Conservation (phyloP, 2,113 vertebrate genomes). For the Eolophus roseicapilla region DNA sequence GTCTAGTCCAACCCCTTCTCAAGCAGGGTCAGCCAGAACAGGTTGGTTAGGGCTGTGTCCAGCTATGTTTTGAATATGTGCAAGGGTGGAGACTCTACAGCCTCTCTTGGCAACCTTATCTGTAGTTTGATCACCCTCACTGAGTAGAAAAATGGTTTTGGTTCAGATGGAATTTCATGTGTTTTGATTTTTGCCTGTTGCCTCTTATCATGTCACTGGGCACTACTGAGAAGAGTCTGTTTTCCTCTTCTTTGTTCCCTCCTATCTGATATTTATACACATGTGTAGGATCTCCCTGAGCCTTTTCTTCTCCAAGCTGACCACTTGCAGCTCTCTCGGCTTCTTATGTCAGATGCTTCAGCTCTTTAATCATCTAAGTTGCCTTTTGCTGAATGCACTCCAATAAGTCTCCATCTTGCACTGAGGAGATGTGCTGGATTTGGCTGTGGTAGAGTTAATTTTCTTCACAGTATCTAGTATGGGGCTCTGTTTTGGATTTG, state of each 20-base stretch:
- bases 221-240: neutral
- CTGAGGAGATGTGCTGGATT: neutral
- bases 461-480: neutral
- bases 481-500: neutral
- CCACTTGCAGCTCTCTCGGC: neutral
- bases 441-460: neutral
- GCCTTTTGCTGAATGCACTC: neutral
- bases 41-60: neutral
- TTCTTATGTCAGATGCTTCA: neutral
- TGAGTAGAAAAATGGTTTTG: neutral
- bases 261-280: neutral
- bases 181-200: neutral
- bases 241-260: neutral
- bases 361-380: neutral
- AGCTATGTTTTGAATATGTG: neutral
- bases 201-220: neutral
- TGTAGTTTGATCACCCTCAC: neutral
- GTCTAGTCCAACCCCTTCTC: neutral
- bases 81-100: neutral
- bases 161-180: neutral
- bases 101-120: neutral
- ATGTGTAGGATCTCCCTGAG: neutral
- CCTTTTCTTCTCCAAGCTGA: neutral
- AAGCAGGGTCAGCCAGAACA: neutral
- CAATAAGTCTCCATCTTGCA: neutral